Percentiles rank a stretch among this genome's conserved stretches.
These are phyloP conservation scores for Pogonus chalceus DNA, from an alignment of 1,140 invertebrate genomes.

Conservation along the genomic window DNA sequence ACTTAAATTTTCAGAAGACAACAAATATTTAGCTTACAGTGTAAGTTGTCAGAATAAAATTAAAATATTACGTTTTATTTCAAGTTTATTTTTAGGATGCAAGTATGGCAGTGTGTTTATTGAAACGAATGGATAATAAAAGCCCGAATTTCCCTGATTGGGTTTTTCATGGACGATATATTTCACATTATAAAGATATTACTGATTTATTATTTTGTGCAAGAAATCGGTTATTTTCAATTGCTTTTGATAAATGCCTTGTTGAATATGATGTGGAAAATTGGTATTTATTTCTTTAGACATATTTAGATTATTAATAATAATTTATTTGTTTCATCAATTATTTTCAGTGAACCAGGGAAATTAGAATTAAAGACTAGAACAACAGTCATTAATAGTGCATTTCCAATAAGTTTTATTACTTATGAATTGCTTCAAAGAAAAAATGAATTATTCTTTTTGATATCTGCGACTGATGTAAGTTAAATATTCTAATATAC, in stretches of 20 bases:
- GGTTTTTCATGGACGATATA: slow-evolving; percentile 45
- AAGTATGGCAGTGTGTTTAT: slow-evolving; percentile 40
- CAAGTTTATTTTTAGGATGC: slow-evolving; percentile 35
- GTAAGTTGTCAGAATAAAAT: slow-evolving; percentile 39
- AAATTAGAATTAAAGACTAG: no score
- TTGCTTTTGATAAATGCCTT: slow-evolving; percentile 50
- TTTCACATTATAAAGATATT: slow-evolving; percentile 45
- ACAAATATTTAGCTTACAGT: slow-evolving; percentile 41
- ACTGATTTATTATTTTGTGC: slow-evolving; percentile 41
- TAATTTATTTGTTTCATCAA: no score
- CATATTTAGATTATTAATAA: slow-evolving; percentile 32
- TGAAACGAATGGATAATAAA: slow-evolving; percentile 36
- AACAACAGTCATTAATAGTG: no score
- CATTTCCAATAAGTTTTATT: slow-evolving; percentile 44
- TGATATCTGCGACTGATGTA: no score
- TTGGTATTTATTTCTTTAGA: no score
- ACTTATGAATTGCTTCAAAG: no score
- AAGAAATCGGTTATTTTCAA: slow-evolving; percentile 38
- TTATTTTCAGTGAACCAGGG: slow-evolving; percentile 34
- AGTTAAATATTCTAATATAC: no score
- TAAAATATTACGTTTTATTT: slow-evolving; percentile 6
- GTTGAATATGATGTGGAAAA: slow-evolving; percentile 51
- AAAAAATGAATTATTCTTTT: no score
- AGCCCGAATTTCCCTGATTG: slow-evolving; percentile 25
- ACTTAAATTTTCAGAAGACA: slow-evolving; percentile 40